Evolutionary conservation across 1,140 invertebrate genomes (phyloP).

Genomic region (Drosophila fuyamai): DNA sequence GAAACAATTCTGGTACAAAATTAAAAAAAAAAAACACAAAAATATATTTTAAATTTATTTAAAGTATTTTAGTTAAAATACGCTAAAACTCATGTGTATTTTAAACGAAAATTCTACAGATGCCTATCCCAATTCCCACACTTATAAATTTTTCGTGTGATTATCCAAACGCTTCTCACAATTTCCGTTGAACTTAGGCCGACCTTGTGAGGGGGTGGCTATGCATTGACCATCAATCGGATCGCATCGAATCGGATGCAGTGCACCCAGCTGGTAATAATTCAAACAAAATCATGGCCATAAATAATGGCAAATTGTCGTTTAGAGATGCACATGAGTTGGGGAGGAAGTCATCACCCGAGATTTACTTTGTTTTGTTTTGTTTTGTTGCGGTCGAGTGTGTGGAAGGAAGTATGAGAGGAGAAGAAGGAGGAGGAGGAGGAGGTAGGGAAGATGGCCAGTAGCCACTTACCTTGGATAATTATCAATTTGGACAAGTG

Average conservation of each 20-base stretch:
- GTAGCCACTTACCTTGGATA: constrained; percentile 60
- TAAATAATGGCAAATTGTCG: constrained; percentile 71
- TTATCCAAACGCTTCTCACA: constrained; percentile 11
- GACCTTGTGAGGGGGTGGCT: constrained; percentile 28
- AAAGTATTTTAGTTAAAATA: too few relatives aligned
- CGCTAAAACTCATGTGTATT: too few relatives aligned
- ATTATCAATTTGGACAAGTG: constrained; percentile 64
- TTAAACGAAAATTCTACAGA: not conserved
- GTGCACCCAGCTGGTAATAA: constrained; percentile 23
- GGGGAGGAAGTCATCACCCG: constrained; percentile 13
- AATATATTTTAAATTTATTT: too few relatives aligned
- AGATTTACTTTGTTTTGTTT: constrained; percentile 20
- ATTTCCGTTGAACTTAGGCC: not conserved
- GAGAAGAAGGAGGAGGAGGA: not conserved
- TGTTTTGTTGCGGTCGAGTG: constrained; percentile 25
- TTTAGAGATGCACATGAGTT: constrained; percentile 43
- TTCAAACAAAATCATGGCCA: constrained; percentile 26
- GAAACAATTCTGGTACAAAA: too few relatives aligned
- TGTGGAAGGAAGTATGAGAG: constrained; percentile 16
- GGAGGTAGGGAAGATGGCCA: constrained; percentile 15
- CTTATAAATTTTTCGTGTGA: not conserved
- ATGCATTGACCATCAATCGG: not conserved
- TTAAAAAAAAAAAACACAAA: too few relatives aligned
- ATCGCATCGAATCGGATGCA: constrained; percentile 22
- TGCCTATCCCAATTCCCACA: not conserved